phyloP scores from a whole-genome alignment of 2,113 vertebrate species.

The Nibea coibor region DNA sequence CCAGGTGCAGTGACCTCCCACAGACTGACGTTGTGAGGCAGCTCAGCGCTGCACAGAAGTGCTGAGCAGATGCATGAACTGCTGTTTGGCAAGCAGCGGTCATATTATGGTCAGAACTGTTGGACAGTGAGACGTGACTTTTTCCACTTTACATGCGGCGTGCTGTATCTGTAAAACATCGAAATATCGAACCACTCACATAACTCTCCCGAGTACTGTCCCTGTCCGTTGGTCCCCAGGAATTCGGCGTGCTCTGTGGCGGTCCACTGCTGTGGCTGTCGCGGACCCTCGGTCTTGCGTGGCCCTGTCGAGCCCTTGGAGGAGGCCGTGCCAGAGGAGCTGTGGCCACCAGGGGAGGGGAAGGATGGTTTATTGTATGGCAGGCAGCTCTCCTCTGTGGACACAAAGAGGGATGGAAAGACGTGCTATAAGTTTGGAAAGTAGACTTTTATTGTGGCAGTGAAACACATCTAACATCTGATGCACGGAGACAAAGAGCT shows the following conservation, averaged over 20 bases:
- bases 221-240: constrained; percentile 92
- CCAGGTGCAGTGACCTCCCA: not conserved
- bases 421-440: constrained; percentile 19
- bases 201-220: constrained; percentile 96
- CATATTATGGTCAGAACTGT: not conserved
- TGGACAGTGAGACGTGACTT: constrained; percentile 3
- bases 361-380: constrained; percentile 98
- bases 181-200: constrained; percentile 85
- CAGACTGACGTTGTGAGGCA: not conserved
- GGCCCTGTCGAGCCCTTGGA: constrained; percentile 98
- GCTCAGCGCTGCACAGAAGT: not conserved
- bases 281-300: constrained; percentile 89
- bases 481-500: constrained; percentile 59
- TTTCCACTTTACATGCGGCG: not conserved
- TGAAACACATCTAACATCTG: constrained; percentile 61
- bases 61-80: not conserved
- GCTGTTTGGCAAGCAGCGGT: not conserved
- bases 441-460: constrained; percentile 33
- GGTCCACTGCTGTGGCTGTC: constrained; percentile 88
- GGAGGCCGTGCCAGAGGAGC: constrained; percentile 96
- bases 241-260: constrained; percentile 92
- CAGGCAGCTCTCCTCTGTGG: constrained; percentile 92
- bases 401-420: constrained; percentile 58
- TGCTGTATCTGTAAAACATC: not conserved
- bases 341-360: constrained; percentile 96